Evolutionary conservation across 2,113 vertebrate species (phyloP).

Genomic region (Oncorhynchus masou): DNA sequence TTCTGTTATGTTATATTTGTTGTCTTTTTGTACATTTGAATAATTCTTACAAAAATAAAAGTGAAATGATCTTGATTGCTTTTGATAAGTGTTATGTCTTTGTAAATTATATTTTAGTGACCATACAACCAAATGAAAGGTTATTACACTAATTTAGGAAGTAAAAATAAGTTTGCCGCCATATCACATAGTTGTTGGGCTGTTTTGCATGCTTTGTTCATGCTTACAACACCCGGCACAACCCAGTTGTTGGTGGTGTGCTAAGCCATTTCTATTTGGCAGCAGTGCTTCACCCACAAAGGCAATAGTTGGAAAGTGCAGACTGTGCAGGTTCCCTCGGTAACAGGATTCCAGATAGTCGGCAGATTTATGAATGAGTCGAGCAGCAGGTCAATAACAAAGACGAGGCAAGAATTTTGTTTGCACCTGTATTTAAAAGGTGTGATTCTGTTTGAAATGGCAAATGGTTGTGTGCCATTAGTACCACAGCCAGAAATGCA

Average conservation of each 20-base stretch:
- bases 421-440: neutral
- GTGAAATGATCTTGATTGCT: constrained; percentile 16
- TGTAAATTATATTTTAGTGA: neutral
- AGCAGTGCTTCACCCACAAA: constrained; percentile 48
- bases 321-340: constrained; percentile 37
- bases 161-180: no score
- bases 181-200: neutral
- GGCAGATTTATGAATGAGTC: constrained; percentile 36
- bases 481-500: neutral
- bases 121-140: neutral
- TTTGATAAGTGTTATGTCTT: neutral
- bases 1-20: constrained; percentile 62
- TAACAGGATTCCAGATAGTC: constrained; percentile 41
- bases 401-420: neutral
- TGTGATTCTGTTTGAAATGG: neutral
- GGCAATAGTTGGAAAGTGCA: constrained; percentile 55
- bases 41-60: constrained; percentile 70
- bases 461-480: neutral
- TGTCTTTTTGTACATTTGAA: constrained; percentile 73
- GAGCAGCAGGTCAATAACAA: neutral
- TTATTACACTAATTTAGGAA: neutral
- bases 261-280: constrained; percentile 55
- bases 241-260: constrained; percentile 23
- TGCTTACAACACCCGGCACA: neutral
- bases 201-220: neutral